phyloP scores from a whole-genome alignment of 2,797 vertebrate species.

The Selene dorsalis region DNA sequence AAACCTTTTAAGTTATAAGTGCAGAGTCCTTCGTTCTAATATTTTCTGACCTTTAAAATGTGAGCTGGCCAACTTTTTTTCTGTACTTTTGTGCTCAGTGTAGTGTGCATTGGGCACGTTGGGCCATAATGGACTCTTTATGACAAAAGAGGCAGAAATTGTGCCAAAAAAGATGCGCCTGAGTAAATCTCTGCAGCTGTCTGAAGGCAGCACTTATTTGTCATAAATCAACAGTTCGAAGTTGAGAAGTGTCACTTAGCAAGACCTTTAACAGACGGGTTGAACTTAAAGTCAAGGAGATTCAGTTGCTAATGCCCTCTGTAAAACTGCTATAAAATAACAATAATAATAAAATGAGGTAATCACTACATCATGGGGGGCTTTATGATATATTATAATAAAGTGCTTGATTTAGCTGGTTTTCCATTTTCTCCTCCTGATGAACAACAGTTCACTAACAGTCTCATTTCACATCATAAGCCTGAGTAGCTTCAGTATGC shows the following conservation, averaged over 20 bases:
- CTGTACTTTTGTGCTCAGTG: no score
- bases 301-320: no score
- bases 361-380: no score
- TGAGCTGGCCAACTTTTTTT: background rate
- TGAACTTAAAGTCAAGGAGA: no score
- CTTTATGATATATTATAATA: no score
- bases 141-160: background rate
- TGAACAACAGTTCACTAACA: no score
- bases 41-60: constrained; percentile 1
- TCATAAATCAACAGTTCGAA: constrained; percentile 1
- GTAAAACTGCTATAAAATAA: no score
- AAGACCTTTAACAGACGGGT: background rate
- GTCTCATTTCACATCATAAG: no score
- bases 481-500: no score
- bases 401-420: no score
- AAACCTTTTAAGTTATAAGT: background rate
- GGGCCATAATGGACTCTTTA: background rate
- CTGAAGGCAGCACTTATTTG: constrained; percentile 1
- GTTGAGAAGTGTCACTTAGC: background rate
- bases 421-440: no score
- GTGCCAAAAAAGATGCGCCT: background rate
- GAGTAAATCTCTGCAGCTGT: background rate
- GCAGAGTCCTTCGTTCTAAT: background rate
- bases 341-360: no score
- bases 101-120: background rate